Evolutionary conservation across 2,113 vertebrate genomes (phyloP).

Genomic region (Scortum barcoo): DNA sequence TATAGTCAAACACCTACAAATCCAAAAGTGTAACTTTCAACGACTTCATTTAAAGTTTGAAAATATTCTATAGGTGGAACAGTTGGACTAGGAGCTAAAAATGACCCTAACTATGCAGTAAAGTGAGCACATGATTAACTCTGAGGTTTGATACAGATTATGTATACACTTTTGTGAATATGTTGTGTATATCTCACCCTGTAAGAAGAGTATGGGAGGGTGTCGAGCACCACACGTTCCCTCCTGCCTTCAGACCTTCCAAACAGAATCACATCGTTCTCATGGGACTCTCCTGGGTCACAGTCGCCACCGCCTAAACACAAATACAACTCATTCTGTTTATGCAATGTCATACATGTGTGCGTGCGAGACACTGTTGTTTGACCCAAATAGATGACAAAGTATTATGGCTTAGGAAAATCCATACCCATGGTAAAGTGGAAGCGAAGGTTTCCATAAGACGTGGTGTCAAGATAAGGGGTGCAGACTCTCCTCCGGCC

Average conservation of each 20-base stretch:
- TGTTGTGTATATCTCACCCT: conserved; percentile 84
- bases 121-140: background rate
- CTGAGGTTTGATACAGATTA: background rate
- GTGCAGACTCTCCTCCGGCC: conserved; percentile 94
- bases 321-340: conserved; percentile 5
- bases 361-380: background rate
- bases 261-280: conserved; percentile 91
- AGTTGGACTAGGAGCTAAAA: background rate
- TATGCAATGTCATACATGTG: background rate
- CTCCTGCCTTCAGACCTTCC: conserved; percentile 90
- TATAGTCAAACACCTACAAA: background rate
- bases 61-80: background rate
- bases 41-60: background rate
- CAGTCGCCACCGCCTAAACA: conserved; percentile 90
- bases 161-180: background rate
- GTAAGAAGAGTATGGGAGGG: conserved; percentile 92
- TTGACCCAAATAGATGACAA: background rate
- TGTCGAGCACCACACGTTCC: conserved; percentile 89
- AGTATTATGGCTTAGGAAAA: background rate
- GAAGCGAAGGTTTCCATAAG: conserved; percentile 95
- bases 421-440: conserved; percentile 93
- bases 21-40: background rate
- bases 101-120: background rate
- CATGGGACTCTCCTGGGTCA: conserved; percentile 93
- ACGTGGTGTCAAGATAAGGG: conserved; percentile 93